Evolutionary conservation across 2,797 vertebrate genomes (phyloP).

Genomic region (Geotrypetes seraphini): DNA sequence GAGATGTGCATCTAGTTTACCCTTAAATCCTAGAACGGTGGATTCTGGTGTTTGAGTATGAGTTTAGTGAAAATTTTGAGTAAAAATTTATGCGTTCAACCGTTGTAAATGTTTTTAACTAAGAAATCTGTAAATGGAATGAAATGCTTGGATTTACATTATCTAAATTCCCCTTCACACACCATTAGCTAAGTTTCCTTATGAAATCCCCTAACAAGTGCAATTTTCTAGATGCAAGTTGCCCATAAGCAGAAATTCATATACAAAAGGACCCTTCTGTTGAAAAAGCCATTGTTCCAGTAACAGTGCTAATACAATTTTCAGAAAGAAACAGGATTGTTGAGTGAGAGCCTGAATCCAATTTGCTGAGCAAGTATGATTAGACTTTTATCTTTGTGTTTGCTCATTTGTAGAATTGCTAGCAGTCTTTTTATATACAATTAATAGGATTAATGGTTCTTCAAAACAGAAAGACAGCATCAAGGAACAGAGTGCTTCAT

Average conservation of each 20-base stretch:
- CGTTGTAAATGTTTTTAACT: no score
- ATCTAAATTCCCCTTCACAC: slow-evolving; percentile 46
- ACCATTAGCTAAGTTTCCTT: slow-evolving; percentile 56
- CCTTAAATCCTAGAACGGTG: no score
- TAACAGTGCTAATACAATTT: slow-evolving; percentile 70
- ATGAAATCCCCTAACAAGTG: slow-evolving; percentile 51
- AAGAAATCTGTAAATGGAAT: slow-evolving; percentile 25
- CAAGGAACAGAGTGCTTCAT: slow-evolving; percentile 14
- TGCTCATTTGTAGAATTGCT: slow-evolving; percentile 68
- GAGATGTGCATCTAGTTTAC: no score
- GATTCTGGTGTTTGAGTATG: no score
- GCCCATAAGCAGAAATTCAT: slow-evolving; percentile 47
- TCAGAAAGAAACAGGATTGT: slow-evolving; percentile 61
- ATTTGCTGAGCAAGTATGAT: slow-evolving; percentile 54
- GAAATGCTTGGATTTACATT: slow-evolving; percentile 37
- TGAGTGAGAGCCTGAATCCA: slow-evolving; percentile 57
- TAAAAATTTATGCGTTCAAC: no score
- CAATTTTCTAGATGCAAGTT: slow-evolving; percentile 53
- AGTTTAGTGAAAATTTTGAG: no score
- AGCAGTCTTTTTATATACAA: slow-evolving; percentile 50
- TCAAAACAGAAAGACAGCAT: slow-evolving; percentile 20
- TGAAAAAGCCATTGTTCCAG: slow-evolving; percentile 71
- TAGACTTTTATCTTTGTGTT: slow-evolving; percentile 59
- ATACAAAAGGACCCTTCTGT: slow-evolving; percentile 50
- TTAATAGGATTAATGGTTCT: slow-evolving; percentile 60